Conservation (phyloP, 2,797 vertebrate species). For the Mormyrops boulengeri region DNA sequence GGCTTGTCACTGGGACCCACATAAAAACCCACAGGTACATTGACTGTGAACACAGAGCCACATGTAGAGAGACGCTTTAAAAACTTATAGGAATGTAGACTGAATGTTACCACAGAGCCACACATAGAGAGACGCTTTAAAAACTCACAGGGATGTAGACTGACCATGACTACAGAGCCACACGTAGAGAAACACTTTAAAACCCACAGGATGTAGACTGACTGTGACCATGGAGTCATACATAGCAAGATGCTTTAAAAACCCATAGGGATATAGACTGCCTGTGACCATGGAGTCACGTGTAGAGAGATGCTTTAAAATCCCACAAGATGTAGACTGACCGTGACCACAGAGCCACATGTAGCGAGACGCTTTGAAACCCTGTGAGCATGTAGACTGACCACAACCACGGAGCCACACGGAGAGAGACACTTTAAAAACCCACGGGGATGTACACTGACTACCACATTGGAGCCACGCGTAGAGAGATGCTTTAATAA, state of each 20-base stretch:
- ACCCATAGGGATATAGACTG: background rate
- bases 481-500: background rate
- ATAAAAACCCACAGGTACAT: background rate
- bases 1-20: background rate
- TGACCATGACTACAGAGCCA: background rate
- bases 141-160: background rate
- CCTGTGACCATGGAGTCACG: background rate
- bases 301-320: background rate
- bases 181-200: background rate
- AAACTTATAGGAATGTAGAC: background rate
- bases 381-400: background rate
- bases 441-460: background rate
- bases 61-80: background rate
- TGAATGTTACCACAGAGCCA: background rate
- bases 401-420: background rate
- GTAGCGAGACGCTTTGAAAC: background rate
- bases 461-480: background rate
- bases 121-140: background rate
- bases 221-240: background rate
- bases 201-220: background rate
- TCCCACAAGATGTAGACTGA: background rate
- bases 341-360: background rate
- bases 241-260: background rate
- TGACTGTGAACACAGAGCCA: background rate
- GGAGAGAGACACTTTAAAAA: background rate